Conservation (phyloP, 37 sponge, comb jelly and placozoan species). For the Chondrosia reniformis region DNA sequence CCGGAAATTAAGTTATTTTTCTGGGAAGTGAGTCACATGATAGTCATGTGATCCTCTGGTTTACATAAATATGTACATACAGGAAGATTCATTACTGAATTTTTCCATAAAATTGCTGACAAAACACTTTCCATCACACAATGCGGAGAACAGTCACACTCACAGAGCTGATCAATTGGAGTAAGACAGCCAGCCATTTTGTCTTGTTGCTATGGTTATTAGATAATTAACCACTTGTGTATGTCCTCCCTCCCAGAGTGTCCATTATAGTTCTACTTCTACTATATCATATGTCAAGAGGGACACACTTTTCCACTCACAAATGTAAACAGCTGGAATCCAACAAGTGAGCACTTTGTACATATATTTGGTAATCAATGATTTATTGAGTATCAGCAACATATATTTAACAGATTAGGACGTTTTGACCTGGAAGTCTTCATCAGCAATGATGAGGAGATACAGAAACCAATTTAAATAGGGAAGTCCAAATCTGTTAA, state of each 20-base stretch:
- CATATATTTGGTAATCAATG: too few species aligned
- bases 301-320: neutral
- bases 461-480: neutral
- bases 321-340: conserved; percentile 9
- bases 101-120: conserved; percentile 21
- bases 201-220: neutral
- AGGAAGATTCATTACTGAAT: conserved; percentile 17
- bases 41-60: neutral
- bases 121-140: conserved; percentile 12
- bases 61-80: neutral
- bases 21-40: conserved; percentile 43
- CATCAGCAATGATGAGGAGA: too few species aligned
- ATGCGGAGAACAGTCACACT: neutral
- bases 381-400: too few species aligned
- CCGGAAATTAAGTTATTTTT: conserved; percentile 37
- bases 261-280: conserved; percentile 29
- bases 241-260: neutral
- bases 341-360: neutral
- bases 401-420: too few species aligned
- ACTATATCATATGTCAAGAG: conserved; percentile 50
- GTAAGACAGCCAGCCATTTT: too few species aligned
- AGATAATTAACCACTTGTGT: neutral
- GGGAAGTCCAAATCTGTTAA: too few species aligned
- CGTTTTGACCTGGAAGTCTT: too few species aligned
- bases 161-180: conserved; percentile 20